These are phyloP conservation scores for Lasioglossum vierecki DNA, from an alignment of 2,888 invertebrate genomes.

Conservation along the genomic window DNA sequence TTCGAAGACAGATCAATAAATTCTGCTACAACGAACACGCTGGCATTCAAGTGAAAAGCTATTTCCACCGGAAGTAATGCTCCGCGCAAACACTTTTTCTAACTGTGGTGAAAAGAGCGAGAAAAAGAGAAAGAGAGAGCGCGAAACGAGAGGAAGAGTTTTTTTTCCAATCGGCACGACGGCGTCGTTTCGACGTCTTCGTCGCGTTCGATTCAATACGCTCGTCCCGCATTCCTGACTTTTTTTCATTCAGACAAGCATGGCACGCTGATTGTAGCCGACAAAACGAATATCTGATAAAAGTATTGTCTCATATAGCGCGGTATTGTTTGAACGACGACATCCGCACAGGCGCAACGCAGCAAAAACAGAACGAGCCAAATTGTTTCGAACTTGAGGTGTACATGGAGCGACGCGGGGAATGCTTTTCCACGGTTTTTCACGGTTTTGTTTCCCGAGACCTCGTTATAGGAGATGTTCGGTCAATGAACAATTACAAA, in stretches of 20 bases:
- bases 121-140: not conserved
- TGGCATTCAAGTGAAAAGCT: not conserved
- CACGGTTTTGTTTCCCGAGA: not conserved
- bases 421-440: not conserved
- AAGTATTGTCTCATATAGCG: constrained; percentile 41
- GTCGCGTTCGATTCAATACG: constrained; percentile 24
- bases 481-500: not conserved
- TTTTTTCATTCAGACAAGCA: not conserved
- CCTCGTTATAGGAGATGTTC: not conserved
- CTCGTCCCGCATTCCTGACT: not conserved
- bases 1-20: constrained; percentile 15
- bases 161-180: not conserved
- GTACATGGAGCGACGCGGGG: not conserved
- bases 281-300: constrained; percentile 40
- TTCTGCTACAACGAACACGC: not conserved
- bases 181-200: constrained; percentile 16
- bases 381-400: constrained; percentile 30
- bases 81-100: not conserved
- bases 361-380: constrained; percentile 21
- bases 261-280: constrained; percentile 37
- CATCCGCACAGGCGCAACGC: not conserved
- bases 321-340: constrained; percentile 24
- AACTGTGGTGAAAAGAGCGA: not conserved
- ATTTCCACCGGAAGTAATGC: constrained; percentile 28
- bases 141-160: not conserved